Percentiles rank a stretch among this genome's conserved stretches.
Evolutionary conservation across 2,113 vertebrate species (phyloP).

Genomic region (Sceloporus undulatus): DNA sequence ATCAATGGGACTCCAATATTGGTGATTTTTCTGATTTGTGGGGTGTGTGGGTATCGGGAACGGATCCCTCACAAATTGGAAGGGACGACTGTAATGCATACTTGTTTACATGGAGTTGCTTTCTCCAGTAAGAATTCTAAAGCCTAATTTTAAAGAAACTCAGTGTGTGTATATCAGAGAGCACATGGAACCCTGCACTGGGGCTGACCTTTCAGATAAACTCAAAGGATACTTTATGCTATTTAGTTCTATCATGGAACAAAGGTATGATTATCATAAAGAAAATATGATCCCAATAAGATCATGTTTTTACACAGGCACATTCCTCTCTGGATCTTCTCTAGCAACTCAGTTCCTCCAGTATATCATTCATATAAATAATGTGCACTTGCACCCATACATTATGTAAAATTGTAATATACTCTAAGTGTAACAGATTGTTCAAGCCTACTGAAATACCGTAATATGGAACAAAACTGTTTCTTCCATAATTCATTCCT

Average conservation of each 20-base stretch:
- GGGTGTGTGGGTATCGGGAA: no score
- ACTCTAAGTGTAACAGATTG: no score
- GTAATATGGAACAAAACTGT: no score
- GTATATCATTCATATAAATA: neutral
- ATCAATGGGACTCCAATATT: no score
- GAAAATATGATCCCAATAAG: neutral
- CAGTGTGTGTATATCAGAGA: neutral
- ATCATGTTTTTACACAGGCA: slow-evolving; percentile 2
- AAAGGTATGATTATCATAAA: neutral
- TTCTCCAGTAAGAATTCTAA: neutral
- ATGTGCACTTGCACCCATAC: no score
- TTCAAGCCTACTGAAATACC: no score
- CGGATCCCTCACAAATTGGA: no score
- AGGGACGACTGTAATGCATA: no score
- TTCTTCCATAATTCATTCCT: no score
- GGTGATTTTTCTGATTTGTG: no score
- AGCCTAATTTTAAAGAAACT: neutral
- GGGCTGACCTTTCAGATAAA: slow-evolving; percentile 8
- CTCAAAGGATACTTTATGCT: neutral
- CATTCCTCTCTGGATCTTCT: neutral
- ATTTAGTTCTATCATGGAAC: neutral
- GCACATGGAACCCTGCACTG: neutral
- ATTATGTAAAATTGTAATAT: no score
- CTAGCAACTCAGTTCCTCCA: neutral
- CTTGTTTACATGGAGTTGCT: no score